phyloP scores from a whole-genome alignment of 2,888 invertebrate genomes.

The Matsumyia berberina region DNA sequence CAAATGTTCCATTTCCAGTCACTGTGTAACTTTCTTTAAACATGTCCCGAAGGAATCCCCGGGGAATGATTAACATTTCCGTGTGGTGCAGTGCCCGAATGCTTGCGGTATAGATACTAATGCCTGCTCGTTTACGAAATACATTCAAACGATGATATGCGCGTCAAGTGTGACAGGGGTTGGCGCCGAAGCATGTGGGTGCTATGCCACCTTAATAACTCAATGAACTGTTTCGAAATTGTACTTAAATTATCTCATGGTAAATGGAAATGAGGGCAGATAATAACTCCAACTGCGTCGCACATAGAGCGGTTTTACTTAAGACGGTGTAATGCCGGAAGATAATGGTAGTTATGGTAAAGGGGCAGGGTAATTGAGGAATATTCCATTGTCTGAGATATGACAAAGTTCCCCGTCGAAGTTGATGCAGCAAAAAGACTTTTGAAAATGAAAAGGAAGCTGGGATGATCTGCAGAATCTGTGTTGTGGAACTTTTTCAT shows the following conservation, averaged over 20 bases:
- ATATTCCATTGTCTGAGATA: too few species aligned
- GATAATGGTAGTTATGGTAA: slow-evolving; percentile 25
- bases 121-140: slow-evolving; percentile 23
- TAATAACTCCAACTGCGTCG: slow-evolving; percentile 21
- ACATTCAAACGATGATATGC: slow-evolving; percentile 29
- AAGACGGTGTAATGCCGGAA: slow-evolving; percentile 26
- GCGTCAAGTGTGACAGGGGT: slow-evolving; percentile 9
- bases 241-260: slow-evolving; percentile 30
- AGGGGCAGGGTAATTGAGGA: neutral
- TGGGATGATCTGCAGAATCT: too few species aligned
- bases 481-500: too few species aligned
- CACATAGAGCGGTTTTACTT: slow-evolving; percentile 3
- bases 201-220: slow-evolving; percentile 29
- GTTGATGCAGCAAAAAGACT: too few species aligned
- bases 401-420: too few species aligned
- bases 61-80: slow-evolving; percentile 23
- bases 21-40: slow-evolving; percentile 33
- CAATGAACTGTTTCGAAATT: slow-evolving; percentile 39
- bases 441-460: too few species aligned
- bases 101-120: slow-evolving; percentile 5
- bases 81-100: slow-evolving; percentile 1
- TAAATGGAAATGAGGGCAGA: slow-evolving; percentile 25
- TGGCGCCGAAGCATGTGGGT: neutral
- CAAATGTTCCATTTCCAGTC: slow-evolving; percentile 38
- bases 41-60: slow-evolving; percentile 28